Percentiles rank a stretch among this genome's conserved stretches.
Evolutionary conservation across 2,888 invertebrate genomes (phyloP).

Genomic region (Cacoxenus indagator): DNA sequence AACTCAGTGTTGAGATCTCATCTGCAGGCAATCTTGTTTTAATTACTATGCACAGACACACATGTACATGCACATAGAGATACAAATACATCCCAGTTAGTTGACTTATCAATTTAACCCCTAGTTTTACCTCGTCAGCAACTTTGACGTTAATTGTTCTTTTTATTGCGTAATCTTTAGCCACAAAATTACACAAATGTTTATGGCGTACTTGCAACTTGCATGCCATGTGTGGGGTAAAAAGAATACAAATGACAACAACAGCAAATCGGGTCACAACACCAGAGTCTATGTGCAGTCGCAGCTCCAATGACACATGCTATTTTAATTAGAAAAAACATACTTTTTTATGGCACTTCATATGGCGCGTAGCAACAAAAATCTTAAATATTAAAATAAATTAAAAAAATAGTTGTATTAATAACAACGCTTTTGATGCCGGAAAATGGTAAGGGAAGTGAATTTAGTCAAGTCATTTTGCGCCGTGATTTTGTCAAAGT

Average conservation of each 20-base stretch:
- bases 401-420: background rate
- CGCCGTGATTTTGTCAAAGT: background rate
- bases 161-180: conserved; percentile 44
- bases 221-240: background rate
- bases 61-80: background rate
- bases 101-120: no score
- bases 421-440: background rate
- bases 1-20: background rate
- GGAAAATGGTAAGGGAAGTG: background rate
- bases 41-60: no score
- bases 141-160: conserved; percentile 46
- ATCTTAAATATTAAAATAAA: background rate
- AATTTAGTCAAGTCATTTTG: conserved; percentile 13
- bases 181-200: conserved; percentile 32
- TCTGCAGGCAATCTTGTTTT: conserved; percentile 2
- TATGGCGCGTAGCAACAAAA: background rate
- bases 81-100: no score
- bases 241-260: conserved; percentile 13
- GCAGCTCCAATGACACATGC: conserved; percentile 54
- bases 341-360: background rate
- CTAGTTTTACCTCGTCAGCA: no score
- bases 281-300: conserved; percentile 30
- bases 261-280: conserved; percentile 48
- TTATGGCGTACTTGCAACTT: no score
- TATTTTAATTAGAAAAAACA: background rate